Evolutionary conservation across 2,888 invertebrate genomes (phyloP).

Genomic region (Platycheirus albimanus): DNA sequence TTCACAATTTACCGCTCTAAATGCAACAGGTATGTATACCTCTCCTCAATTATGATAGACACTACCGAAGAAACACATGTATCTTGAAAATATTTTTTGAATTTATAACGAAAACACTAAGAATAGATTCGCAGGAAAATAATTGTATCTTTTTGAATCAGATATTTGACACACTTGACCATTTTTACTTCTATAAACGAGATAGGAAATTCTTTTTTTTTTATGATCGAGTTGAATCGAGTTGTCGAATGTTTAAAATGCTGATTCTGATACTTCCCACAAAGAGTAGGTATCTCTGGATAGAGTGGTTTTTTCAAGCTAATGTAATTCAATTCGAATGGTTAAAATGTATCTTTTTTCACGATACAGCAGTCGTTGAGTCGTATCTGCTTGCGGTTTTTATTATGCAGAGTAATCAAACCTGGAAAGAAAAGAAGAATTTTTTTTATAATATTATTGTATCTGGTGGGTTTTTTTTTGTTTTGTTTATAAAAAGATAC

Average conservation of each 20-base stretch:
- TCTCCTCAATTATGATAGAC: not conserved
- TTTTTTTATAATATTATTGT: not conserved
- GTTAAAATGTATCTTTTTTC: slow-evolving; percentile 25
- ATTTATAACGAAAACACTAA: slow-evolving; percentile 8
- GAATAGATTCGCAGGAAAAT: slow-evolving; percentile 35
- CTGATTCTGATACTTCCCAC: slow-evolving; percentile 28
- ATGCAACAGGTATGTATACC: slow-evolving; percentile 48
- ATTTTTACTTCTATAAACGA: slow-evolving; percentile 5
- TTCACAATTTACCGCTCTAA: slow-evolving; percentile 35
- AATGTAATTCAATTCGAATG: slow-evolving; percentile 44
- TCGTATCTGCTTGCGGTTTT: slow-evolving; percentile 38
- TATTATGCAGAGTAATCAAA: slow-evolving; percentile 36
- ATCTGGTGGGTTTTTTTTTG: too few relatives aligned
- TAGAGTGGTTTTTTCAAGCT: slow-evolving; percentile 37
- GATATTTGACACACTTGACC: slow-evolving; percentile 26
- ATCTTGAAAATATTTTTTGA: slow-evolving; percentile 3
- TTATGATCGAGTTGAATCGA: not conserved
- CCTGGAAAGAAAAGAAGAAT: slow-evolving; percentile 50
- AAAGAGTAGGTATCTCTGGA: slow-evolving; percentile 1
- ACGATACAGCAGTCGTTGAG: slow-evolving; percentile 35
- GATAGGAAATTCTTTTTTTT: slow-evolving; percentile 31
- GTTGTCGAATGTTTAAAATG: slow-evolving; percentile 7
- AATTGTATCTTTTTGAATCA: slow-evolving; percentile 27
- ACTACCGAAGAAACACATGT: slow-evolving; percentile 28
- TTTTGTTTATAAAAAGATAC: not conserved